phyloP scores from a whole-genome alignment of 2,113 vertebrate genomes.

The Saimiri boliviensis region DNA sequence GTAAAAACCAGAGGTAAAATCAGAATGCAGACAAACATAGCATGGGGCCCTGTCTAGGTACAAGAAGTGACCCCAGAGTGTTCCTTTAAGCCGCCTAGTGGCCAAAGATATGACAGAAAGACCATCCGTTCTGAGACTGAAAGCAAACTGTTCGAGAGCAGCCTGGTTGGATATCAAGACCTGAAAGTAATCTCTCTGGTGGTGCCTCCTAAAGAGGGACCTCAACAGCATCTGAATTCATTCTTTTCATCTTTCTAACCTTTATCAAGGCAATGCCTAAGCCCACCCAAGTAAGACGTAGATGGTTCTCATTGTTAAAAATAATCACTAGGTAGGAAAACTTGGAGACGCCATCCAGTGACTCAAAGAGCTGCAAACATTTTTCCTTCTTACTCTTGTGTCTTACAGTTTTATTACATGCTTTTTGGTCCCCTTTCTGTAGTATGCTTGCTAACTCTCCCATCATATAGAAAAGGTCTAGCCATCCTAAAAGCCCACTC shows the following conservation, averaged over 20 bases:
- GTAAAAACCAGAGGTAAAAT: not conserved
- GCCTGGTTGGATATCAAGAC: not conserved
- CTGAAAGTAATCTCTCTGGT: not conserved
- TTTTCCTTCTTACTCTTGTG: not conserved
- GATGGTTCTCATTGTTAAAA: not conserved
- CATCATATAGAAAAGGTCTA: not conserved
- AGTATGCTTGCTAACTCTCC: not conserved
- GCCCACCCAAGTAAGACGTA: not conserved
- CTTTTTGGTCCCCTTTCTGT: not conserved
- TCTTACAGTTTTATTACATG: not conserved
- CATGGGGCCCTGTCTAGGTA: not conserved
- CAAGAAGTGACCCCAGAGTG: not conserved
- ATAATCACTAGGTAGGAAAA: not conserved
- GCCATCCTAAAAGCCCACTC: not conserved
- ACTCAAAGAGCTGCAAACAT: not conserved
- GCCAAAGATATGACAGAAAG: not conserved
- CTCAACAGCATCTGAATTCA: not conserved
- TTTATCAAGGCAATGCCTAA: not conserved
- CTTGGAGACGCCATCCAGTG: not conserved
- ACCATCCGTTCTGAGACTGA: accelerated
- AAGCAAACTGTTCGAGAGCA: not conserved
- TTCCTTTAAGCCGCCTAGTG: not conserved
- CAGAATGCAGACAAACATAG: not conserved
- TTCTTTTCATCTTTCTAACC: not conserved
- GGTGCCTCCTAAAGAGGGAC: not conserved